Conservation (phyloP, 1,140 invertebrate genomes). For the Drosophila biarmipes region DNA sequence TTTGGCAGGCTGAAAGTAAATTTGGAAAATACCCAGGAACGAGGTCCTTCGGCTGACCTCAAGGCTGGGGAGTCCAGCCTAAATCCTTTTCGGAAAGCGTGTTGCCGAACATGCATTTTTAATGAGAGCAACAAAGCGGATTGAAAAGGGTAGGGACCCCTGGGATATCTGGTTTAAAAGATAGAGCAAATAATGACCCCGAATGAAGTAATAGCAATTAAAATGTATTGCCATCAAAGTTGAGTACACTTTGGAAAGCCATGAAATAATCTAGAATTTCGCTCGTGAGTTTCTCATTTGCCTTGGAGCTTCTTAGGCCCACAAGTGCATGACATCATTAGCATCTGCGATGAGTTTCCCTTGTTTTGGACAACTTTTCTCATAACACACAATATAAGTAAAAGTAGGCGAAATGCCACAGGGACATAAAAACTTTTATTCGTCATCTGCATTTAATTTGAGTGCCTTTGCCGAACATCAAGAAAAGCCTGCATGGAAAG, state of each 20-base stretch:
- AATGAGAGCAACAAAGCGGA: slow-evolving; percentile 54
- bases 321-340: slow-evolving; percentile 40
- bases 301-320: slow-evolving; percentile 13
- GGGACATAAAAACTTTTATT: slow-evolving; percentile 53
- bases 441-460: slow-evolving; percentile 54
- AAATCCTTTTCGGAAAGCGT: slow-evolving; percentile 13
- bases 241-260: background rate
- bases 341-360: slow-evolving; percentile 45
- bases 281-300: slow-evolving; percentile 1
- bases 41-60: slow-evolving; percentile 4
- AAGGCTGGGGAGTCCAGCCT: slow-evolving; percentile 16
- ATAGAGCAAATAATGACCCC: background rate
- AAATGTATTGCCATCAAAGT: slow-evolving; percentile 36
- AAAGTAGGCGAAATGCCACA: slow-evolving; percentile 35
- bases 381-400: slow-evolving; percentile 39
- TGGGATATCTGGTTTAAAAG: background rate
- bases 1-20: slow-evolving; percentile 40
- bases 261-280: background rate
- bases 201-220: slow-evolving; percentile 23
- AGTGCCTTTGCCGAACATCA: slow-evolving; percentile 38
- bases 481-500: background rate
- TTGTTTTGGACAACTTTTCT: slow-evolving; percentile 39
- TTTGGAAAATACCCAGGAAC: slow-evolving; percentile 15
- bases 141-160: slow-evolving; percentile 7
- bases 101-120: slow-evolving; percentile 64